Percentiles rank a stretch among this genome's conserved stretches.
Evolutionary conservation across 2,888 invertebrate species (phyloP).

Genomic region (Acleris sparsana): DNA sequence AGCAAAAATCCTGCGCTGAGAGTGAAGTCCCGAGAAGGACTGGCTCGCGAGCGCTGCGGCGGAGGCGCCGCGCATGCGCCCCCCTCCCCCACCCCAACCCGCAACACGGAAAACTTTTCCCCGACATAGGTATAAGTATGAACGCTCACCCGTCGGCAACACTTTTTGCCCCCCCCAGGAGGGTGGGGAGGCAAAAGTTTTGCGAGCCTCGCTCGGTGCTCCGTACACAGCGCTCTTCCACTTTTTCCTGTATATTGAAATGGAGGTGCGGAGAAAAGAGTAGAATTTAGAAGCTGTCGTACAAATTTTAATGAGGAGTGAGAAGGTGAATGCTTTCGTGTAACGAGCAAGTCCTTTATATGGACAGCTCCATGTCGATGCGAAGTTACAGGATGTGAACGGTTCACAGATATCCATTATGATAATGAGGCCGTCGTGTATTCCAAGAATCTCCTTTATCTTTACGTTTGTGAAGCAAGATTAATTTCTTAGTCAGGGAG

Average conservation of each 20-base stretch:
- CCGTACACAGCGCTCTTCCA: constrained; percentile 82
- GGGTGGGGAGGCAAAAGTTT: constrained; percentile 79
- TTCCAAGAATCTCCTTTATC: constrained; percentile 9
- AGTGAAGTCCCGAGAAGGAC: constrained; percentile 69
- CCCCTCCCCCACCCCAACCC: constrained; percentile 66
- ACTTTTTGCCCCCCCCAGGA: constrained; percentile 80
- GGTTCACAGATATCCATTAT: constrained; percentile 43
- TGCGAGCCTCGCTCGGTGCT: constrained; percentile 77
- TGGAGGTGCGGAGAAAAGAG: constrained; percentile 83
- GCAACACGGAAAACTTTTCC: constrained; percentile 84
- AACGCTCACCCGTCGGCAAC: constrained; percentile 79
- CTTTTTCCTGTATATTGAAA: constrained; percentile 84
- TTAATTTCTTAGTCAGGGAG: constrained; percentile 10
- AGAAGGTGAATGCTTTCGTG: constrained; percentile 68
- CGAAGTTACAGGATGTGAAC: constrained; percentile 48
- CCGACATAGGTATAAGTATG: constrained; percentile 79
- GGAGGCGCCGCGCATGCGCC: constrained; percentile 69
- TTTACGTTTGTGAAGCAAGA: constrained; percentile 5
- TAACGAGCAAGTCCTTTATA: constrained; percentile 66
- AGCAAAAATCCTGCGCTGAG: constrained; percentile 53
- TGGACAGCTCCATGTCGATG: constrained; percentile 59
- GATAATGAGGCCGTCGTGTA: constrained; percentile 40
- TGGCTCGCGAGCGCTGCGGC: constrained; percentile 74
- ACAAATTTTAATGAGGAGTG: constrained; percentile 83
- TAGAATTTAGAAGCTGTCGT: constrained; percentile 82